phyloP scores from a whole-genome alignment of 2,797 vertebrate species.

The Apogon hyalosoma region DNA sequence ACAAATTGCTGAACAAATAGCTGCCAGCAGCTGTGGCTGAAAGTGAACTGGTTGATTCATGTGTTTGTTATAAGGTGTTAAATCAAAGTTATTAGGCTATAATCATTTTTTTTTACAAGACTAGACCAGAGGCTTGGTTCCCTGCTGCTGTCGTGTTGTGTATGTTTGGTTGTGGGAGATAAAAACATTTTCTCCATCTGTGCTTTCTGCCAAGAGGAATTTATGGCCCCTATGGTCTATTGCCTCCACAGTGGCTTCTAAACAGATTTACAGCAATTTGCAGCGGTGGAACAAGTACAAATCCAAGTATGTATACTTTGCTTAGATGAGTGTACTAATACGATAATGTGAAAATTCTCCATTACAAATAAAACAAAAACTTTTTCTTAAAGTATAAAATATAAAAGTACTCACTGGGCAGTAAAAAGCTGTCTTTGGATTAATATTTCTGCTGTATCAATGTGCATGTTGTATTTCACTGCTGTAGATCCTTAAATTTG shows the following conservation, averaged over 20 bases:
- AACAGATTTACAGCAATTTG: conserved; percentile 32
- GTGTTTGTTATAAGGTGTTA: conserved; percentile 72
- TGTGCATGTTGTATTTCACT: no score
- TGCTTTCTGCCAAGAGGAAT: conserved; percentile 38
- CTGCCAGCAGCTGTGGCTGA: conserved; percentile 47
- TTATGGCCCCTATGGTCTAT: conserved; percentile 43
- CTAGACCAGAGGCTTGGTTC: conserved; percentile 35
- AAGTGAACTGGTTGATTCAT: conserved; percentile 62
- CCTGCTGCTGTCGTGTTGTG: conserved; percentile 31
- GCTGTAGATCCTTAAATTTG: no score
- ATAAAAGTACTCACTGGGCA: no score
- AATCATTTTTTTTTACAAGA: conserved; percentile 70
- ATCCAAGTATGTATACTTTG: no score
- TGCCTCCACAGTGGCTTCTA: conserved; percentile 28
- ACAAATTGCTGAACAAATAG: conserved; percentile 61
- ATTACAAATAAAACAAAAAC: no score
- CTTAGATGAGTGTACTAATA: no score
- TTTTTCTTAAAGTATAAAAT: no score
- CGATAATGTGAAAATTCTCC: no score
- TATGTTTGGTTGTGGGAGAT: conserved; percentile 46
- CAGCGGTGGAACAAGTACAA: conserved; percentile 5
- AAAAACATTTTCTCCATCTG: conserved; percentile 56
- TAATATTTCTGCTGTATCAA: no score
- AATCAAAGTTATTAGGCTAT: conserved; percentile 74
- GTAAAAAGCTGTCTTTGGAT: no score